These are phyloP conservation scores for Paracanthobrama guichenoti DNA, from an alignment of 2,113 vertebrate genomes.

Conservation along the genomic window DNA sequence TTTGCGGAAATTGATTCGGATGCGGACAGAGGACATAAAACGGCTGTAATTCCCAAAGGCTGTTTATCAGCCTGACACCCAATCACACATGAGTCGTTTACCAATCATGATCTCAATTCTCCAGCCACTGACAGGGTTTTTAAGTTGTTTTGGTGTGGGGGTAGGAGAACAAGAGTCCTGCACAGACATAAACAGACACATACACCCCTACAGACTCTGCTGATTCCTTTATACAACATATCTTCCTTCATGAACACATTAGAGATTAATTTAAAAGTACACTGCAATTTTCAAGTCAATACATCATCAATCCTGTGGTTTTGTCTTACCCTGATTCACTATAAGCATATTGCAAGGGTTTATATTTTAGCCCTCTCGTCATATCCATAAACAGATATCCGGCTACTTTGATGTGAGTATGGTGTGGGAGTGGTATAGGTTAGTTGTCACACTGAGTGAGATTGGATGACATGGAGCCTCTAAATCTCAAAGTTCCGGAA, in stretches of 20 bases:
- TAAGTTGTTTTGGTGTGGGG: not conserved
- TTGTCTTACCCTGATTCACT: too few species aligned
- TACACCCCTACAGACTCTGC: not conserved
- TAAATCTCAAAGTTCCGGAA: too few species aligned
- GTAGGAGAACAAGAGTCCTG: not conserved
- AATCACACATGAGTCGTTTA: slow-evolving; percentile 49
- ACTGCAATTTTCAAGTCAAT: too few species aligned
- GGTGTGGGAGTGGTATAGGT: too few species aligned
- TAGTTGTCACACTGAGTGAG: too few species aligned
- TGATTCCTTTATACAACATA: not conserved
- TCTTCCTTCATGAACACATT: not conserved
- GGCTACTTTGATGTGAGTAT: too few species aligned
- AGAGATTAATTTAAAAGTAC: not conserved
- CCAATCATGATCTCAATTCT: slow-evolving; percentile 49
- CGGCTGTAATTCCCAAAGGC: slow-evolving; percentile 24
- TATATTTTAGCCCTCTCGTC: too few species aligned
- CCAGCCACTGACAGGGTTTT: slow-evolving; percentile 34
- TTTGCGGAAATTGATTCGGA: slow-evolving; percentile 45
- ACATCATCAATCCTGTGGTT: too few species aligned
- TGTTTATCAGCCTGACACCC: slow-evolving; percentile 40
- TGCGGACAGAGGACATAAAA: slow-evolving; percentile 42
- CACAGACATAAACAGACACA: not conserved
- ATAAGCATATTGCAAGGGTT: too few species aligned
- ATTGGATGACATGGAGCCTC: too few species aligned
- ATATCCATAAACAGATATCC: too few species aligned